Evolutionary conservation across 2,888 invertebrate species (phyloP).

Genomic region (Trachelus troglodyta): DNA sequence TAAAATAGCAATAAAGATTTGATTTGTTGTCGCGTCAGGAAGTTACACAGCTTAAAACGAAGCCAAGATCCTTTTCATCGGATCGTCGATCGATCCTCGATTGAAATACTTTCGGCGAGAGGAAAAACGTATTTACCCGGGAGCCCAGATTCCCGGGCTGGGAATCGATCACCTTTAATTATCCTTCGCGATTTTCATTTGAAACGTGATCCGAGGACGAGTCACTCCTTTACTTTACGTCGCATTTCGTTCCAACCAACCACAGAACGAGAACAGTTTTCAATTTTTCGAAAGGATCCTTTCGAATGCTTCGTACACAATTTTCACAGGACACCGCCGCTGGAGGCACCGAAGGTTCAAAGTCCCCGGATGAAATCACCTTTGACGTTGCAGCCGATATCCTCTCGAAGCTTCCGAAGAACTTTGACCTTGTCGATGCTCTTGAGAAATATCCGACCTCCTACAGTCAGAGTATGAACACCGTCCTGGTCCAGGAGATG

Average conservation of each 20-base stretch:
- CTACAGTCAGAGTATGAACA: slow-evolving; percentile 92
- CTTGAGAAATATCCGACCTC: slow-evolving; percentile 79
- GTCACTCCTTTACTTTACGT: not conserved
- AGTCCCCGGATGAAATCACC: slow-evolving; percentile 84
- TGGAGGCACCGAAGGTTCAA: slow-evolving; percentile 70
- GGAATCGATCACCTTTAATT: not conserved
- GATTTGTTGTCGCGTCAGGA: not conserved
- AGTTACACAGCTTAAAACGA: not conserved
- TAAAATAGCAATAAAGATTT: not conserved
- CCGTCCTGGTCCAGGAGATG: slow-evolving; percentile 89
- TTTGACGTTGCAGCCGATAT: slow-evolving; percentile 85
- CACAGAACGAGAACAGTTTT: not conserved
- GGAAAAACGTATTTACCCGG: not conserved
- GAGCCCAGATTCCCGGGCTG: not conserved
- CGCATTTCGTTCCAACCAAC: not conserved
- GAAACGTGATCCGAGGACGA: not conserved
- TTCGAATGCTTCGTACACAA: slow-evolving; percentile 14
- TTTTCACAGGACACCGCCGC: slow-evolving; percentile 72
- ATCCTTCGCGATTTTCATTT: not conserved
- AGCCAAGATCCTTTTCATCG: not conserved
- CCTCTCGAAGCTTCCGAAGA: slow-evolving; percentile 78
- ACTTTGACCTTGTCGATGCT: slow-evolving; percentile 76
- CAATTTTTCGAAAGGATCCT: not conserved
- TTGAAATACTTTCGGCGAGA: not conserved
- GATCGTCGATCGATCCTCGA: not conserved